These are phyloP conservation scores for Erebia aethiops DNA, from an alignment of 2,888 invertebrate genomes.

Conservation along the genomic window DNA sequence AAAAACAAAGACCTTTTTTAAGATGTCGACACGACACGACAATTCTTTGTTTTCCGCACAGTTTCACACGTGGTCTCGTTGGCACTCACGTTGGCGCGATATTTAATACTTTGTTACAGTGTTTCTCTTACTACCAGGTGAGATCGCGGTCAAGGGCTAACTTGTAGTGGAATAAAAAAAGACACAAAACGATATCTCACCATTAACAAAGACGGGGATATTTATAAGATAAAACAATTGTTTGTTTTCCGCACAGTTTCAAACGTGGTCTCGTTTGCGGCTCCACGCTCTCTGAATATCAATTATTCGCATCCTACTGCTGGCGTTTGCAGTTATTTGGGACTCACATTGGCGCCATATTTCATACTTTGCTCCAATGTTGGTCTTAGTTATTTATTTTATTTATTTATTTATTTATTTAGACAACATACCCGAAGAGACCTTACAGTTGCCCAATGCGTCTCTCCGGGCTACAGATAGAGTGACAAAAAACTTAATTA, in stretches of 20 bases:
- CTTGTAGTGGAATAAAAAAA: too few species aligned
- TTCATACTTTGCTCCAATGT: constrained; percentile 10
- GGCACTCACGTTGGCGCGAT: constrained; percentile 23
- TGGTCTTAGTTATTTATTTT: too few species aligned
- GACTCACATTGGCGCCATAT: constrained; percentile 18
- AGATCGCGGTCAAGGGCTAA: too few species aligned
- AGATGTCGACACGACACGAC: too few species aligned
- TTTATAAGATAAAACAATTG: constrained; percentile 37
- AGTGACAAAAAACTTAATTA: too few species aligned
- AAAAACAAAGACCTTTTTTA: constrained; percentile 23
- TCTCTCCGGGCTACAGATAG: too few species aligned
- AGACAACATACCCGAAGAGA: too few species aligned
- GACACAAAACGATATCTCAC: background rate
- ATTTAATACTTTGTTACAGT: constrained; percentile 13
- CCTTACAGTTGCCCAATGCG: too few species aligned
- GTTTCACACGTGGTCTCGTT: constrained; percentile 40
- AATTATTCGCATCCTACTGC: constrained; percentile 40
- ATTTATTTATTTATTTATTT: too few species aligned
- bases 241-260: constrained; percentile 39
- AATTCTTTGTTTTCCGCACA: constrained; percentile 39
- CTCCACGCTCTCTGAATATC: constrained; percentile 39
- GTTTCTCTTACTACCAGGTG: background rate
- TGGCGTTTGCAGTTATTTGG: constrained; percentile 25
- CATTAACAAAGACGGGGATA: constrained; percentile 3
- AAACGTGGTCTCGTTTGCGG: constrained; percentile 40